Evolutionary conservation across 2,888 invertebrate genomes (phyloP).

Genomic region (Chaitophorus viminalis): DNA sequence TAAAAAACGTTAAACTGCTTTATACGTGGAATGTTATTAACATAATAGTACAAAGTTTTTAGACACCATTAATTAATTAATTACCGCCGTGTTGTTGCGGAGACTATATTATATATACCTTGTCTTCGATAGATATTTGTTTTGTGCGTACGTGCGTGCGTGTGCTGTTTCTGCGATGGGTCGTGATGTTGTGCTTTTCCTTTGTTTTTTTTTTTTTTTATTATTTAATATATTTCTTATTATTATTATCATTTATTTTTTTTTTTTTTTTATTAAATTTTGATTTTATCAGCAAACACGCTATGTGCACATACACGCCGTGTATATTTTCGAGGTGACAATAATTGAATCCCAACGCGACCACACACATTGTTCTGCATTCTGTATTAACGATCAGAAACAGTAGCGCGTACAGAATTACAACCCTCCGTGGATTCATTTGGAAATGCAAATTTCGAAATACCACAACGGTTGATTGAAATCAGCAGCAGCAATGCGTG

Average conservation of each 20-base stretch:
- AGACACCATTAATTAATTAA: conserved; percentile 46
- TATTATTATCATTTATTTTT: conserved; percentile 6
- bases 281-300: conserved; percentile 54
- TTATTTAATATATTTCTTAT: conserved; percentile 37
- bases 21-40: conserved; percentile 18
- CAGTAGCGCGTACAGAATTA: conserved; percentile 31
- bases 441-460: conserved; percentile 60
- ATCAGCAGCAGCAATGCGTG: conserved; percentile 33
- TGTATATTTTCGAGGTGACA: conserved; percentile 60
- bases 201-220: conserved; percentile 47
- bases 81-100: conserved; percentile 32
- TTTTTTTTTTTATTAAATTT: conserved; percentile 37
- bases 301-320: conserved; percentile 11
- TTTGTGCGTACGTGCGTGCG: conserved; percentile 65
- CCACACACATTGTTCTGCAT: conserved; percentile 56
- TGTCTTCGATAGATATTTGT: conserved; percentile 37
- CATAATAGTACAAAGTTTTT: conserved; percentile 31
- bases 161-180: conserved; percentile 65
- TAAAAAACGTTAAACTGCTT: conserved; percentile 23
- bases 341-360: conserved; percentile 57
- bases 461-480: conserved; percentile 43
- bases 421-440: conserved; percentile 36
- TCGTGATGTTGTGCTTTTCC: conserved; percentile 49
- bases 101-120: no score
- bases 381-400: conserved; percentile 46